Conservation (phyloP, 2,888 invertebrate genomes). For the Mythimna lalbum region DNA sequence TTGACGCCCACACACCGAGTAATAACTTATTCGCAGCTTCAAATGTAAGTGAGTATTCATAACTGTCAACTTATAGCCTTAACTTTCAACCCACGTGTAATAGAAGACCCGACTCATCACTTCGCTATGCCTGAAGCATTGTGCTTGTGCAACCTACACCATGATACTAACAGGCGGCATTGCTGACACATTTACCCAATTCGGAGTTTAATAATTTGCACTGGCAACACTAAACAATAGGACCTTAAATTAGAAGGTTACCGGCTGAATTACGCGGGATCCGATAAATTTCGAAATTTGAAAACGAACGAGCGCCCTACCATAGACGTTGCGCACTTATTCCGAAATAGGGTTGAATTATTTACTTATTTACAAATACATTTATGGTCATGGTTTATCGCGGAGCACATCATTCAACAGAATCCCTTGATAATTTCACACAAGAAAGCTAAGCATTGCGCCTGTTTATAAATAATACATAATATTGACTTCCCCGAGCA, state of each 20-base stretch:
- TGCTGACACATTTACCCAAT: constrained; percentile 85
- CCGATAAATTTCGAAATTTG: constrained; percentile 75
- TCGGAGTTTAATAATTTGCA: constrained; percentile 82
- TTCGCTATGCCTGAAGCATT: constrained; percentile 79
- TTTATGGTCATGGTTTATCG: constrained; percentile 53
- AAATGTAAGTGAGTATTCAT: constrained; percentile 78
- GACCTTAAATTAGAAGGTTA: constrained; percentile 83
- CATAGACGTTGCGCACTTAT: constrained; percentile 47
- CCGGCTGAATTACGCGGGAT: constrained; percentile 73
- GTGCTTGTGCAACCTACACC: constrained; percentile 83
- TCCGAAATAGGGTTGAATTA: constrained; percentile 61
- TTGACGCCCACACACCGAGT: constrained; percentile 65
- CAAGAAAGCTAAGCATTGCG: constrained; percentile 67
- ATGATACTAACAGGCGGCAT: constrained; percentile 66
- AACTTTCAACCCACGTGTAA: constrained; percentile 83
- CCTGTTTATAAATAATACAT: constrained; percentile 82
- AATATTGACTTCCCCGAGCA: constrained; percentile 80
- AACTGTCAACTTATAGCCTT: constrained; percentile 85
- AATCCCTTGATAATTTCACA: constrained; percentile 60
- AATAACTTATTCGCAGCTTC: constrained; percentile 77
- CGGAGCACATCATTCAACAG: constrained; percentile 55
- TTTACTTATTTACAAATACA: constrained; percentile 54
- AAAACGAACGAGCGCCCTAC: constrained; percentile 57
- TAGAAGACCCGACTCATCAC: constrained; percentile 80
- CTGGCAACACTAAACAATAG: constrained; percentile 83